Conservation (phyloP, 2,113 vertebrate genomes). For the Syngnathus scovelli region DNA sequence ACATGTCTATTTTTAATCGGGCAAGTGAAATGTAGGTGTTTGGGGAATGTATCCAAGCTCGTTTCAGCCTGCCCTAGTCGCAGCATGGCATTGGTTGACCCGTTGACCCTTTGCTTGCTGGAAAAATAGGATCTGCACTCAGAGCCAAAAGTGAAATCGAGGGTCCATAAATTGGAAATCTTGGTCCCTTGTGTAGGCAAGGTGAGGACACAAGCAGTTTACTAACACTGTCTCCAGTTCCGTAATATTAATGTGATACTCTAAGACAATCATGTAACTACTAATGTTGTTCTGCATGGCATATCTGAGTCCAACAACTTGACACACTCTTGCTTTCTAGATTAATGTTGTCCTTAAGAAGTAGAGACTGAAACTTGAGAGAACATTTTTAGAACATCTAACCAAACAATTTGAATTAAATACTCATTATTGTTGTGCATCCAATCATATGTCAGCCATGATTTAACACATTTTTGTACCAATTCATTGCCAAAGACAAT, state of each 20-base stretch:
- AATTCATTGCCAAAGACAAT: too few relatives aligned
- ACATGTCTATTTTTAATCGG: constrained; percentile 36
- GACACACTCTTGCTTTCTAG: too few relatives aligned
- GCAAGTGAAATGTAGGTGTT: constrained; percentile 25
- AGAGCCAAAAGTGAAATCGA: constrained; percentile 7
- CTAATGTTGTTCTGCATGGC: too few relatives aligned
- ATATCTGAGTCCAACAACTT: too few relatives aligned
- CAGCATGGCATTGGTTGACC: constrained; percentile 28
- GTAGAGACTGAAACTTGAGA: too few relatives aligned
- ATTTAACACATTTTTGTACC: too few relatives aligned
- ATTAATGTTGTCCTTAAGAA: too few relatives aligned
- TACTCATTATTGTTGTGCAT: too few relatives aligned
- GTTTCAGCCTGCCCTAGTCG: constrained; percentile 8
- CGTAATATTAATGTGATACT: not conserved
- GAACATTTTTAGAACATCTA: too few relatives aligned
- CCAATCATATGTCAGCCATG: too few relatives aligned
- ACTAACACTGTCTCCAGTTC: not conserved
- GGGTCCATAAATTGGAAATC: constrained; percentile 29
- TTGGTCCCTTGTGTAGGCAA: constrained; percentile 18
- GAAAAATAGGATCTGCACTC: constrained; percentile 29
- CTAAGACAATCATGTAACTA: not conserved
- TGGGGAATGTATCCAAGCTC: constrained; percentile 13
- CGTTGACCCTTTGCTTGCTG: constrained; percentile 24
- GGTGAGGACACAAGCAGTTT: constrained; percentile 20
- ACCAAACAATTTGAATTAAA: too few relatives aligned